These are phyloP conservation scores for Amblyraja radiata DNA, from an alignment of 2,797 vertebrate species.

Conservation along the genomic window DNA sequence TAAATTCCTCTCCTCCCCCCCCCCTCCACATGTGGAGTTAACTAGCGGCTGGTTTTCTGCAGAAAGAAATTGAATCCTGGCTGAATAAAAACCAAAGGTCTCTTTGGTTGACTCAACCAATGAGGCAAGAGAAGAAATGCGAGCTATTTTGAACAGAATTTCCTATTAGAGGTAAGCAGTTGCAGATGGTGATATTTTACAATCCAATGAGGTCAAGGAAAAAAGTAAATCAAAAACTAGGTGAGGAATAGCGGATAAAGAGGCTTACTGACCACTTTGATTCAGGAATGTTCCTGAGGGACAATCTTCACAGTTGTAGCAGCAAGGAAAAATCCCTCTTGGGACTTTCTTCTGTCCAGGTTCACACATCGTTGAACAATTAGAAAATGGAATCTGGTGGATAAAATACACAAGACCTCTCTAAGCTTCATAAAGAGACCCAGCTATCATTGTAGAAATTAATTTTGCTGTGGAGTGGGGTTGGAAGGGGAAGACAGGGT, in stretches of 20 bases:
- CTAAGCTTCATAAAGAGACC: neutral
- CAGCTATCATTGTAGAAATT: neutral
- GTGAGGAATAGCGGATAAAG: neutral
- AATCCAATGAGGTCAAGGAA: neutral
- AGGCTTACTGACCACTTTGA: constrained; percentile 52
- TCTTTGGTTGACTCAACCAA: neutral
- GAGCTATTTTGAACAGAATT: neutral
- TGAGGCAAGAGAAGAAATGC: neutral
- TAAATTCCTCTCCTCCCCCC: neutral
- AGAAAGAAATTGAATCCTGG: neutral
- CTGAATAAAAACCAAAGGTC: neutral
- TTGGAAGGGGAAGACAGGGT: neutral
- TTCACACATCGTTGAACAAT: constrained; percentile 53
- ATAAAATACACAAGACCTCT: neutral
- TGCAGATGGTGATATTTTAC: neutral
- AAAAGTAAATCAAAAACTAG: neutral
- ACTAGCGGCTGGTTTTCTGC: neutral
- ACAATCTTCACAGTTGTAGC: constrained; percentile 56
- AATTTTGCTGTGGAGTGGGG: neutral
- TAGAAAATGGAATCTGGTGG: constrained; percentile 48
- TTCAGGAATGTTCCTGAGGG: constrained; percentile 65
- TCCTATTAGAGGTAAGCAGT: neutral
- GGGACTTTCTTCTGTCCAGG: constrained; percentile 47
- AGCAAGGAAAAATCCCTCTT: constrained; percentile 49
- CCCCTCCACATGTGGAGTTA: neutral